phyloP scores from a whole-genome alignment of 2,113 vertebrate species.

The Colaptes auratus region DNA sequence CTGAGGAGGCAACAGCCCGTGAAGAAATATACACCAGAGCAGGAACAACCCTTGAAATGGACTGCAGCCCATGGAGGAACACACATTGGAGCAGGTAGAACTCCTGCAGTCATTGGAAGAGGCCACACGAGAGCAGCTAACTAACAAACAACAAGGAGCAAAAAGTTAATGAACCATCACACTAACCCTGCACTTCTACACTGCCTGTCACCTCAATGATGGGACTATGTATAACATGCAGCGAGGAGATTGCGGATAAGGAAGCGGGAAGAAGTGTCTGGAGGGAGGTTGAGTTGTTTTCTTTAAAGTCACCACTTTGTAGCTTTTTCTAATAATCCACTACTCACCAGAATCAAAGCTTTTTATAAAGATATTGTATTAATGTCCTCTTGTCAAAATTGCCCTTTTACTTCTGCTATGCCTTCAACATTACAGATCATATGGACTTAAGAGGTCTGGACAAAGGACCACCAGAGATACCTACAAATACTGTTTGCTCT shows the following conservation, averaged over 20 bases:
- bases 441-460: not conserved
- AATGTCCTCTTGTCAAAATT: not conserved
- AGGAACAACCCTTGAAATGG: not conserved
- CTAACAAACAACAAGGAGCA: not conserved
- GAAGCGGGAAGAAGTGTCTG: no score
- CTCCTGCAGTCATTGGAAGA: not conserved
- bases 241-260: not conserved
- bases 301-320: not conserved
- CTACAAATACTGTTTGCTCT: not conserved
- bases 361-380: not conserved
- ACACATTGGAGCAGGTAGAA: rapidly evolving
- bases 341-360: not conserved
- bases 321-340: not conserved
- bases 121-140: not conserved
- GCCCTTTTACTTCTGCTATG: not conserved
- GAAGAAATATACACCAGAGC: not conserved
- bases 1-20: not conserved
- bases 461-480: not conserved
- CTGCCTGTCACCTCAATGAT: not conserved
- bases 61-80: not conserved
- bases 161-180: not conserved
- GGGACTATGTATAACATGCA: rapidly evolving
- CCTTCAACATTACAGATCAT: not conserved
- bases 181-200: rapidly evolving
- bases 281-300: no score